Conservation (phyloP, 92 coral and sea anemone genomes). For the Phenganax stokvisi region DNA sequence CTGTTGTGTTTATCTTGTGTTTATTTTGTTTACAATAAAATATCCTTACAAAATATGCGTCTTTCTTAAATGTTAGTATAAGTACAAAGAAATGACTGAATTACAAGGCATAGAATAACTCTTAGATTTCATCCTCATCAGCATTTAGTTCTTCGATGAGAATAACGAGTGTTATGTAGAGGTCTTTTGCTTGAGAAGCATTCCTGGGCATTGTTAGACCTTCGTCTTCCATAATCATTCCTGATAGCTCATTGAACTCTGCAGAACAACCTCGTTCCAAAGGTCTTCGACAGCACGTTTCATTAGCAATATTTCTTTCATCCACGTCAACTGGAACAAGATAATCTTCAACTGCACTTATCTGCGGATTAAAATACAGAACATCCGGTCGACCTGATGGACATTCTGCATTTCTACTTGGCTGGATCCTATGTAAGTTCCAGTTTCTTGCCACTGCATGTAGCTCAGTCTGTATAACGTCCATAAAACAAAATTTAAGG, state of each 20-base stretch:
- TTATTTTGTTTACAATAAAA: too few species aligned
- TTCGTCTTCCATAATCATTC: conserved; percentile 63
- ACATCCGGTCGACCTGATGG: conserved; percentile 24
- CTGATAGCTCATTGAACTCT: conserved; percentile 59
- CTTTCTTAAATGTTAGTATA: too few species aligned
- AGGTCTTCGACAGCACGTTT: conserved; percentile 49
- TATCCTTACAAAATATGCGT: too few species aligned
- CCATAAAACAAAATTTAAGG: conserved; percentile 13
- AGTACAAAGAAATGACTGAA: too few species aligned
- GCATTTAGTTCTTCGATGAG: conserved; percentile 28
- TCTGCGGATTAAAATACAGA: conserved; percentile 15
- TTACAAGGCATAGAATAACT: not conserved
- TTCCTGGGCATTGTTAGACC: conserved; percentile 53
- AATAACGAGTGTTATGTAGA: conserved; percentile 37
- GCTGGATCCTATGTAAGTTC: conserved; percentile 22
- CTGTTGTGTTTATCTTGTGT: too few species aligned
- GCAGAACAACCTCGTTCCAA: conserved; percentile 52
- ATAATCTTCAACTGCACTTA: not conserved
- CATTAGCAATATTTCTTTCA: conserved; percentile 40
- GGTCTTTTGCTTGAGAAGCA: conserved; percentile 45
- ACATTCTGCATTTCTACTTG: conserved; percentile 22
- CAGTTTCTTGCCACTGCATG: conserved; percentile 13
- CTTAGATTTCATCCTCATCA: not conserved
- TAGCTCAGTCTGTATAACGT: conserved; percentile 4
- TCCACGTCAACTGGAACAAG: not conserved